Conservation (phyloP, 2,888 invertebrate species). For the Platycheirus albimanus region DNA sequence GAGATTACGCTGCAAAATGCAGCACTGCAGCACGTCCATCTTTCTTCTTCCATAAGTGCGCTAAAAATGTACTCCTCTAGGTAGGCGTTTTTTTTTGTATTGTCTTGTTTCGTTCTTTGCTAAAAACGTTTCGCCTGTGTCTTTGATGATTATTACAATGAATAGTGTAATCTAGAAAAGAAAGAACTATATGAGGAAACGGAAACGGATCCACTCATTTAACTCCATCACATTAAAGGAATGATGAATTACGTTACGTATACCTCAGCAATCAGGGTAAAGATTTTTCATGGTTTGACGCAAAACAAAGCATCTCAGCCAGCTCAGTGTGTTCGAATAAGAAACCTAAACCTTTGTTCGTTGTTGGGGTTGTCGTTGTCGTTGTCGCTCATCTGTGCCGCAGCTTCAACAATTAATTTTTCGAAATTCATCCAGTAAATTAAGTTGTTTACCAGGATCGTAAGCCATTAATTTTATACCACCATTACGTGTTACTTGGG, state of each 20-base stretch:
- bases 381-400: neutral
- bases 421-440: slow-evolving; percentile 58
- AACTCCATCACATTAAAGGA: slow-evolving; percentile 56
- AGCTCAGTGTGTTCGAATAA: too few relatives aligned
- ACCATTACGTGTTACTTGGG: slow-evolving; percentile 40
- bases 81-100: slow-evolving; percentile 24
- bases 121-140: slow-evolving; percentile 22
- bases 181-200: neutral
- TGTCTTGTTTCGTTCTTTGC: too few relatives aligned
- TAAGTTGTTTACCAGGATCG: slow-evolving; percentile 61
- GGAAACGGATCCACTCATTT: slow-evolving; percentile 47
- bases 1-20: slow-evolving; percentile 39
- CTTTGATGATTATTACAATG: slow-evolving; percentile 40
- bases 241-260: slow-evolving; percentile 56
- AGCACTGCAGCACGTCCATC: slow-evolving; percentile 48
- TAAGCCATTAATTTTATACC: slow-evolving; percentile 55
- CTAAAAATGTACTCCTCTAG: slow-evolving; percentile 25
- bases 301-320: slow-evolving; percentile 43
- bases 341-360: too few relatives aligned
- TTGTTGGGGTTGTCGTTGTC: slow-evolving; percentile 7
- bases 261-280: slow-evolving; percentile 44
- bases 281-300: slow-evolving; percentile 43
- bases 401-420: slow-evolving; percentile 55
- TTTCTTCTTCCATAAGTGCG: slow-evolving; percentile 31
- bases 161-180: slow-evolving; percentile 4